phyloP scores from a whole-genome alignment of 2,797 vertebrate genomes.

The Salmo trutta region DNA sequence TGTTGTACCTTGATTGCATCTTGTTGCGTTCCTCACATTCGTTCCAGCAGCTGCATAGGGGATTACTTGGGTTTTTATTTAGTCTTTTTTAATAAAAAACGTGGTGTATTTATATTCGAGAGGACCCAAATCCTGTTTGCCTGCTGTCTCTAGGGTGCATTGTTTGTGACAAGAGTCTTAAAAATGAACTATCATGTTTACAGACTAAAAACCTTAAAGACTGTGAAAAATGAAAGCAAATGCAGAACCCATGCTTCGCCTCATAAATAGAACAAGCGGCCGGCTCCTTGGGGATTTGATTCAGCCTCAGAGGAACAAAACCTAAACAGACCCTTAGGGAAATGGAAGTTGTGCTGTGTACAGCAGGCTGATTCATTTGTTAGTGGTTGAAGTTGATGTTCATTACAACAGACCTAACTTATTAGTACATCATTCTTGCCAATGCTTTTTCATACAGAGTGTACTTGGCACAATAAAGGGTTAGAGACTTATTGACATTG shows the following conservation, averaged over 20 bases:
- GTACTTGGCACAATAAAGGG: background rate
- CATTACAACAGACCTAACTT: constrained; percentile 2
- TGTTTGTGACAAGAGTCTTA: constrained; percentile 3
- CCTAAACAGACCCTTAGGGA: constrained; percentile 31
- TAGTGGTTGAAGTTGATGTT: constrained; percentile 31
- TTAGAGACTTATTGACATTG: background rate
- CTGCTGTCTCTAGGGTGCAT: background rate
- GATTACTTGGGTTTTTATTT: background rate
- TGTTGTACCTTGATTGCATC: constrained; percentile 5
- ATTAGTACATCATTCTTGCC: background rate
- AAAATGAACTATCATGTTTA: background rate
- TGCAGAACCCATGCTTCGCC: constrained; percentile 19
- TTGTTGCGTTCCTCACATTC: background rate
- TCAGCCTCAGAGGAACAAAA: constrained; percentile 39
- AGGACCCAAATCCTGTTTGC: background rate
- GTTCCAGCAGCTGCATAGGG: background rate
- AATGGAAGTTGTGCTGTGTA: constrained; percentile 4
- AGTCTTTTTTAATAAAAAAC: background rate
- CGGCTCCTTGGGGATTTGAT: constrained; percentile 31
- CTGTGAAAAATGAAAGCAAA: constrained; percentile 11
- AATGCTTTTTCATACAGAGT: background rate
- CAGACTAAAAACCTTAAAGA: background rate
- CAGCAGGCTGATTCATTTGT: constrained; percentile 33
- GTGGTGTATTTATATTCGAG: background rate
- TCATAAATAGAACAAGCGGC: constrained; percentile 43